Evolutionary conservation across 1,140 invertebrate genomes (phyloP).

Genomic region (Frieseomelitta varia): DNA sequence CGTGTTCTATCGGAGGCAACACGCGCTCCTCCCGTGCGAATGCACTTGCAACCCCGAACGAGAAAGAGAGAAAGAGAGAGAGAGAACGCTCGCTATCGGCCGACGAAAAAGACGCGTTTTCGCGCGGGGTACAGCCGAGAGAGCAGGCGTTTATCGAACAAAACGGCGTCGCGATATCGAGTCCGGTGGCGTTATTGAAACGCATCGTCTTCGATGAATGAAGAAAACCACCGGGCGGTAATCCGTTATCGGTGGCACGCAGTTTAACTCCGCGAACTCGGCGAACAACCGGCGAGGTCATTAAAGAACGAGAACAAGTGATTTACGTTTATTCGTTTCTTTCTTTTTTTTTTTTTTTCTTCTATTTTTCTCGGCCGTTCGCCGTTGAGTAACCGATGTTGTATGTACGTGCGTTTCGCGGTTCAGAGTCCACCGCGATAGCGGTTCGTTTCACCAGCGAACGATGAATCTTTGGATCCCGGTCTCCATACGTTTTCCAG

Average conservation of each 20-base stretch:
- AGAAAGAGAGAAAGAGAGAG: background rate
- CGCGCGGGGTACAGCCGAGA: too few relatives aligned
- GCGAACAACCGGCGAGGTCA: background rate
- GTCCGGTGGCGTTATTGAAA: background rate
- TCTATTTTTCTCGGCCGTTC: background rate
- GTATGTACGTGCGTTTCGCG: slow-evolving; percentile 13
- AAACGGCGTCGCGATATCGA: background rate
- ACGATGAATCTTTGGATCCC: slow-evolving; percentile 41
- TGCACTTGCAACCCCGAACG: slow-evolving; percentile 40
- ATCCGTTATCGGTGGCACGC: background rate
- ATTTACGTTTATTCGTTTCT: slow-evolving; percentile 6
- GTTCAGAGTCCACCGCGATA: slow-evolving; percentile 59
- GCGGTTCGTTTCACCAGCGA: slow-evolving; percentile 29
- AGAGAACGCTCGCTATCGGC: slow-evolving; percentile 20
- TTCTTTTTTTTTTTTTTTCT: background rate
- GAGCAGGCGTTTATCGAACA: background rate
- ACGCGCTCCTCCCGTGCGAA: slow-evolving; percentile 36
- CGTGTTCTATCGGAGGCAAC: slow-evolving; percentile 36
- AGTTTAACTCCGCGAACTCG: background rate
- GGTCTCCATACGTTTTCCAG: background rate
- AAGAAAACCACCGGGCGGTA: background rate
- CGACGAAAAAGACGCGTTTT: background rate
- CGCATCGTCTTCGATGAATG: slow-evolving; percentile 29
- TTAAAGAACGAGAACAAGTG: background rate
- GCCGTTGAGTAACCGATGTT: slow-evolving; percentile 17